Evolutionary conservation across 2,888 invertebrate genomes (phyloP).

Genomic region (Drosophila limbata): DNA sequence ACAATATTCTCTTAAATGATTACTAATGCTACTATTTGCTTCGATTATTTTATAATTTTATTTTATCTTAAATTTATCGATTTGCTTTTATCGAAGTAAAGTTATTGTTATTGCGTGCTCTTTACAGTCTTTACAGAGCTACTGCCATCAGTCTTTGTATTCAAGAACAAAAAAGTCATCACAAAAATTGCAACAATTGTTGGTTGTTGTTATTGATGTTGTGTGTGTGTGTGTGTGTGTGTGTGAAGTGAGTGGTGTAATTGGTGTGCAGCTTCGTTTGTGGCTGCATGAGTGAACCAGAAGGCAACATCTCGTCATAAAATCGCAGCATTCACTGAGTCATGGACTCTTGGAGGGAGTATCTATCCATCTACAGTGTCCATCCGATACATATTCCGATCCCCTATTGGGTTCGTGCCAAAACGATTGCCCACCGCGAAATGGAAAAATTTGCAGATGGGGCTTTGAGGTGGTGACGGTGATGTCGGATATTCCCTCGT

Average conservation of each 20-base stretch:
- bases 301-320: conserved; percentile 11
- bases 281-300: conserved; percentile 28
- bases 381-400: conserved; percentile 37
- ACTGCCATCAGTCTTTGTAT: conserved; percentile 17
- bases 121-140: conserved; percentile 22
- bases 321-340: conserved; percentile 9
- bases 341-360: not conserved
- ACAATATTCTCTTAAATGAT: no score
- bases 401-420: conserved; percentile 50
- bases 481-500: conserved; percentile 48
- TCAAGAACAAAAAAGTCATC: conserved; percentile 32
- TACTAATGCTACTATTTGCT: not conserved
- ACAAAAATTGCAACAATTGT: conserved; percentile 50
- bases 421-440: conserved; percentile 37
- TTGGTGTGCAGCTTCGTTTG: conserved; percentile 34
- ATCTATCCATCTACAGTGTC: conserved; percentile 21
- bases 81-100: not conserved
- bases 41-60: not conserved
- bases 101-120: not conserved
- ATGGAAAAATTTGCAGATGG: conserved; percentile 5
- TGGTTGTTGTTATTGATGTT: conserved; percentile 15
- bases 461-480: conserved; percentile 21
- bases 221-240: conserved; percentile 5
- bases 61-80: not conserved
- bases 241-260: conserved; percentile 21